Base-by-base conservation (phyloP, 2,797 vertebrate species). In the Clarias platycephalus region DNA sequence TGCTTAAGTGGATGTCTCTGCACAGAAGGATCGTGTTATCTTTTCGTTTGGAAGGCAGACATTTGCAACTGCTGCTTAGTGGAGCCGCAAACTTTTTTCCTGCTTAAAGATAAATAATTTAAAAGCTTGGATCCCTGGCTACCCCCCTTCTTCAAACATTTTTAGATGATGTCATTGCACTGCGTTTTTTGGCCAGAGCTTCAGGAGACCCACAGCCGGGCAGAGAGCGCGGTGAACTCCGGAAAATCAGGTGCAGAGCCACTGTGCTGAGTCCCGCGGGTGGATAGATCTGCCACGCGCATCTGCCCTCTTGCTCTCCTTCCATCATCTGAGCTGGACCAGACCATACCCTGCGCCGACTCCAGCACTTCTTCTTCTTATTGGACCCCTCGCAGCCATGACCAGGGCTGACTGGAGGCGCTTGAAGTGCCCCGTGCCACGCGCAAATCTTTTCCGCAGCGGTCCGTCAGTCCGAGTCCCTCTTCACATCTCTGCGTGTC, bases 241-340 rank as follows among this genome's bases (percentile, higher is more conserved):
- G 91, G 91, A 91, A 93, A 95, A 95, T 95, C 95, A 95, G 94
- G 94, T 95, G 94, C 94, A 94, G 91, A 91, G 92, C 93, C 92
- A 89, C 91, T 22, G 40, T 22, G 53, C 20, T 91, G 92, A 93
- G 24, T 55, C 18, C 67, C 92, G 92, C 93, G 92, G 91, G 92
- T 93, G 93, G 91, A 92, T 93, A 90, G 90, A 89, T 93, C 91
- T 90, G 91, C 92, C 93, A 93, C 91, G 91, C 92, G 91, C 94
- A 93, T 92, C 92, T 92, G 93, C 88, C 90, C 91, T 90, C 90
- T 91, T 91, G 88, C 87, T 85, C 87, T 82, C 72, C 84, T 87
- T 83, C 88, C 85, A 90, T 84, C 84, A 86, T 89, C 86, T 88
- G 93, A 93, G 90, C 93, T 93, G 94, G 93, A 95, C 91, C 93